Base-by-base conservation (phyloP, 2,888 invertebrate genomes). In the Venusia cambrica region DNA sequence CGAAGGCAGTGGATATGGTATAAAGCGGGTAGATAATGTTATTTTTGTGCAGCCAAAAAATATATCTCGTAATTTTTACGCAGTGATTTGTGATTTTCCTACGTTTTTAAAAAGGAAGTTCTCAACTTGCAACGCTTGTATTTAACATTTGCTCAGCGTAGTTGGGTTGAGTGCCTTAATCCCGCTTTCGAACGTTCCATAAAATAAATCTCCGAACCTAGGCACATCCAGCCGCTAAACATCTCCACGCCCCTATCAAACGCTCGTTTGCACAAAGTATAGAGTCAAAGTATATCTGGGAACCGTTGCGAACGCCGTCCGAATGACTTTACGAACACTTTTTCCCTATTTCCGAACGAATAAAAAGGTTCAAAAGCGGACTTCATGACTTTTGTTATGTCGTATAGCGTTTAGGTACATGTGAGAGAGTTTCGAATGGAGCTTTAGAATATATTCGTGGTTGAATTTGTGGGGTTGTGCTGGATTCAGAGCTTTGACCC, bases 181-280 rank as follows among this genome's bases (percentile, higher is more conserved):
- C 15, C 9, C 29, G 7, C 18, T 19, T 22, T 15, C 33, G 19
- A 19, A 22, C 33, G 25, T 25, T 5, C 20, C 13, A 47, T 25
- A 48, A 46, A 42, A 51, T 40, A 40, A 40, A 40, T 35, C 35
- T 31, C 12, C 21, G 7, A 35, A 28, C 31, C 47, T 28, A 38
- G 48, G 27, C 61, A 33, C 54, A 58, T 71, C 67, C 39, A 64
- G 62, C 25, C 12, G 14, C 38, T 51, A 39, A 66, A 65, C 31
- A 58, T 64, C 68, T 38, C 28, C 14, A 54, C 46, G 57, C 72
- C 71, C 73, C 68, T 77, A 80, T 84, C 79, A 83, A 80, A 80
- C 66, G 68, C 77, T 83, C 83, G 79, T 84, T 83, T 81, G 76
- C 73, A 71, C 74, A 75, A 78, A 77, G 76, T 76, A 80, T 75